Evolutionary conservation across 2,888 invertebrate genomes (phyloP).

Genomic region (Pogonocherus hispidulus): DNA sequence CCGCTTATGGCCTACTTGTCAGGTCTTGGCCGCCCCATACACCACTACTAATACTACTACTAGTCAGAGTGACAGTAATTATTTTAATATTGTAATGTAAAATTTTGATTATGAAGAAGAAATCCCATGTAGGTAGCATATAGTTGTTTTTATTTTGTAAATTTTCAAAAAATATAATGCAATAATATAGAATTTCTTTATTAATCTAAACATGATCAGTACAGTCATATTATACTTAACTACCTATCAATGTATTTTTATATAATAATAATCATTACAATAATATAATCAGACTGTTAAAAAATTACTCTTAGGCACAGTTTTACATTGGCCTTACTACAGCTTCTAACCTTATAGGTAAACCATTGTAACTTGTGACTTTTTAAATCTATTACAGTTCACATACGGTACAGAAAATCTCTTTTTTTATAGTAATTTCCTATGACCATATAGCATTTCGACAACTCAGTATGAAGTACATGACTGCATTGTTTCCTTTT

Average conservation of each 20-base stretch:
- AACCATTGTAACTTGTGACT: conserved; percentile 25
- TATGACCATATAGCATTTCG: not conserved
- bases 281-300: conserved; percentile 54
- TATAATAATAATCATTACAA: conserved; percentile 31
- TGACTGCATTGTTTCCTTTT: no score
- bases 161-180: no score
- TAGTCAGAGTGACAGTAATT: no score
- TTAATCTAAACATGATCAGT: conserved; percentile 49
- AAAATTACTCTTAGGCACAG: conserved; percentile 56
- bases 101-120: no score
- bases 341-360: conserved; percentile 35
- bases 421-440: not conserved
- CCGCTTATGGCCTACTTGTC: no score
- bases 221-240: conserved; percentile 28
- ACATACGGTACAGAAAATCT: not conserved
- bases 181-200: conserved; percentile 19
- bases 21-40: no score
- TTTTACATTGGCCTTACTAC: conserved; percentile 56
- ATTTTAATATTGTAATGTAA: no score
- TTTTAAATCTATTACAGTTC: not conserved
- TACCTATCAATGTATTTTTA: conserved; percentile 19
- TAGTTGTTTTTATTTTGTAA: no score
- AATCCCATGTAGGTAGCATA: no score
- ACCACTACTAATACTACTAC: no score
- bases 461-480: not conserved